Evolutionary conservation across 2,113 vertebrate species (phyloP), one percentile per base, ranked within the genome.

Genomic region (Corydoras maculifer): DNA sequence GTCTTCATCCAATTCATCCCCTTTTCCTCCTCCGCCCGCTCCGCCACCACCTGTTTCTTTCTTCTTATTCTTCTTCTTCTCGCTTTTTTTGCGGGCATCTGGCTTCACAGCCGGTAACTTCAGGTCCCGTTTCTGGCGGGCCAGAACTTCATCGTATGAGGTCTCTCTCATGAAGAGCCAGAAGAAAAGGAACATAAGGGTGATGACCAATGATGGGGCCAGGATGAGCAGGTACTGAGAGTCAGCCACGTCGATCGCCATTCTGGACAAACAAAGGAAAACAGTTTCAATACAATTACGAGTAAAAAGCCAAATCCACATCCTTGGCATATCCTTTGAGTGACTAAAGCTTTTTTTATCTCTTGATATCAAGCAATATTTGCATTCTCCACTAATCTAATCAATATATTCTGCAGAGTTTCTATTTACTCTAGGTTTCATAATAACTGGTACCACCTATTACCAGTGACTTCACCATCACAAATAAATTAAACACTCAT

Each of bases 111-210:
- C 88, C 0, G 91, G 90, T 68, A 92, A 80, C 76, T 95, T 97
- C 13, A 93, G 88, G 82, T 98, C 94, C 14, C 92, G 91, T 76
- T 92, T 98, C 80, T 99, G 97, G 69, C 92, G 91, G 7, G 94
- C 97, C 30, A 99, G 90, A 77, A 97, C 93, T 84, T 99, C 95
- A 18, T 99, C 96, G 1, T 98, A 98, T 2, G 96, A 92, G 8
- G 97, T 99, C 86, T 99, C 96, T 84, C 96, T 98, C 94, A 98
- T 99, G 86, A 98, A 98, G 80, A 99, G 94, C 93, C 94, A 98
- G 87, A 99, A 99, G 88, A 98, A 98, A 75, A 99, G 92, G 87
- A 98, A 97, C 87, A 98, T 95, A 77, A 94, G 90, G 54, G 91
- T 89, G 30, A 99, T 94, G 74, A 98, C 94, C 79, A 99, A 87